Conservation (phyloP, 1,140 invertebrate species). For the Atopsyche davidsoni region DNA sequence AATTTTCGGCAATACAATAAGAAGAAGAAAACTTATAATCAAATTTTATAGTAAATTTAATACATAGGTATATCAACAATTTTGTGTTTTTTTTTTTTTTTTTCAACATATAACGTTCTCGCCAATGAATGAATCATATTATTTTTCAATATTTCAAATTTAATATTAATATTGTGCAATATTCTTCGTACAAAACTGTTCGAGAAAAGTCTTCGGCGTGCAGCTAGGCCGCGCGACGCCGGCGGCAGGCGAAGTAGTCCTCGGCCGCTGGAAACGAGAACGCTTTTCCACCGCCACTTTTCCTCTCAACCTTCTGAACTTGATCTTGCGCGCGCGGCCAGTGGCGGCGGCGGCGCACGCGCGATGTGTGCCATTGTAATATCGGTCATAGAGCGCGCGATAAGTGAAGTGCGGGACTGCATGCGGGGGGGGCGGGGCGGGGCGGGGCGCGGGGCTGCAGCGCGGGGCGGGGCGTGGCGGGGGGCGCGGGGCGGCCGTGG, state of each 20-base stretch:
- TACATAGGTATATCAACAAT: no score
- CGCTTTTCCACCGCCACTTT: neutral
- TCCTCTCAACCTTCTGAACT: neutral
- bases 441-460: neutral
- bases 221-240: neutral
- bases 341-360: neutral
- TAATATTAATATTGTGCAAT: no score
- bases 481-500: constrained; percentile 14
- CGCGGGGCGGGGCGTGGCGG: constrained; percentile 8
- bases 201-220: no score
- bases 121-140: no score
- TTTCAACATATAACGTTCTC: no score
- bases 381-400: constrained; percentile 1
- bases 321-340: neutral
- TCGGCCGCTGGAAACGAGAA: neutral
- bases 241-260: neutral
- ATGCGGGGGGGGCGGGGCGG: neutral
- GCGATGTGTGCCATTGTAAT: neutral
- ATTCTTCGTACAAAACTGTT: no score
- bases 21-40: no score
- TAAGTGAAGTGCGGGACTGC: neutral
- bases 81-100: no score
- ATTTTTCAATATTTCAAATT: no score
- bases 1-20: no score
- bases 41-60: no score